Percentiles rank a stretch among this genome's conserved stretches.
Evolutionary conservation across 92 coral and sea anemone genomes (phyloP).

Genomic region (Anthopleura xanthogrammica): DNA sequence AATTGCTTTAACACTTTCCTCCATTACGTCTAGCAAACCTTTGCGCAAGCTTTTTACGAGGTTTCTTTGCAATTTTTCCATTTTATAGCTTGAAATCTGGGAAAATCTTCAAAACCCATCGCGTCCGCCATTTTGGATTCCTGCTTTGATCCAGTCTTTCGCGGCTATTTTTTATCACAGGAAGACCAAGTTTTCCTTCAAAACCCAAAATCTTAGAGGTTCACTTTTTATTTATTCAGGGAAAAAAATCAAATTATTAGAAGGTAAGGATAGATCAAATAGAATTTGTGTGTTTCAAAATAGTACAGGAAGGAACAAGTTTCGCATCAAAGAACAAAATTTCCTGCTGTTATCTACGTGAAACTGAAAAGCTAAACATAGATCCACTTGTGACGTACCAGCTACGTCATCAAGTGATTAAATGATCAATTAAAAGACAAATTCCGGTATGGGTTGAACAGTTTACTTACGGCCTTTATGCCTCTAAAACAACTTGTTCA

Average conservation of each 20-base stretch:
- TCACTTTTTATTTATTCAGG: neutral
- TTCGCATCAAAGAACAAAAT: neutral
- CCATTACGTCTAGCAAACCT: conserved; percentile 2
- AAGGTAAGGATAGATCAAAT: neutral
- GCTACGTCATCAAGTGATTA: neutral
- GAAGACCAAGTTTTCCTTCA: neutral
- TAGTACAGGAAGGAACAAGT: neutral
- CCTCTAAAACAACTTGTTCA: neutral
- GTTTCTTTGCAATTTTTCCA: neutral
- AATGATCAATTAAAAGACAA: neutral
- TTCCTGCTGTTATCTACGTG: neutral
- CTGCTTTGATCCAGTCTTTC: neutral
- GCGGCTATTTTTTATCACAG: neutral
- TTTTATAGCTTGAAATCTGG: neutral
- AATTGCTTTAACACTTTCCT: neutral
- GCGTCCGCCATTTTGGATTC: conserved; percentile 29
- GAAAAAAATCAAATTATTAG: neutral
- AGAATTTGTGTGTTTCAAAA: neutral
- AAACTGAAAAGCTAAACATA: neutral
- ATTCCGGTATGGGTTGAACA: neutral
- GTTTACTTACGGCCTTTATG: neutral
- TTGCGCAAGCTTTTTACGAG: neutral
- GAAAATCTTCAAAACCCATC: neutral
- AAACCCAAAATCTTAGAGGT: neutral
- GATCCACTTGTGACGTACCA: neutral